Evolutionary conservation across 1,140 invertebrate species (phyloP).

Genomic region (Psilanteris sp.): DNA sequence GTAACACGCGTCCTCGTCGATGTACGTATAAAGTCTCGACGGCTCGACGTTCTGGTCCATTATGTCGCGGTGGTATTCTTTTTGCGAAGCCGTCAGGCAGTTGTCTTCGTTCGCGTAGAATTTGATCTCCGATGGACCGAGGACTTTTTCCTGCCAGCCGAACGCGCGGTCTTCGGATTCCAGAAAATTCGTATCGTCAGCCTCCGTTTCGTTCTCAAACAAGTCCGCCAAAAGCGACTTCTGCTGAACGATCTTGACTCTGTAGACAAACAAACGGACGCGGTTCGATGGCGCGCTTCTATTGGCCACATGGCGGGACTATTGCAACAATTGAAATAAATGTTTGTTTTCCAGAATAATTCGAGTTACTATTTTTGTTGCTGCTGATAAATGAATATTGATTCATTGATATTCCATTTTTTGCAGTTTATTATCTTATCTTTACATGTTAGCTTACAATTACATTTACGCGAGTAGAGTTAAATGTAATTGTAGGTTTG

Average conservation of each 20-base stretch:
- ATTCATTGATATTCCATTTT: too few species aligned
- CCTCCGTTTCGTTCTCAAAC: constrained; percentile 72
- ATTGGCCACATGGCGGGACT: constrained; percentile 51
- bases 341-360: constrained; percentile 12
- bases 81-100: constrained; percentile 71
- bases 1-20: constrained; percentile 72
- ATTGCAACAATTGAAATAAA: constrained; percentile 23
- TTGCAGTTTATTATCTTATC: too few species aligned
- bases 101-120: constrained; percentile 75
- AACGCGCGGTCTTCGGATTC: constrained; percentile 73
- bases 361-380: constrained; percentile 19
- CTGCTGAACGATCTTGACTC: constrained; percentile 76
- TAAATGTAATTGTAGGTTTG: too few species aligned
- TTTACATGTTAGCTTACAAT: too few species aligned
- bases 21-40: constrained; percentile 73
- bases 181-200: constrained; percentile 72
- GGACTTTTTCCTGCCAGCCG: constrained; percentile 77
- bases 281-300: constrained; percentile 2
- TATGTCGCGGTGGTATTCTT: constrained; percentile 69
- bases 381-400: background rate
- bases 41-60: constrained; percentile 45
- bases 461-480: too few species aligned
- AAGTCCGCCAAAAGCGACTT: constrained; percentile 74
- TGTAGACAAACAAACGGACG: constrained; percentile 66
- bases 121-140: constrained; percentile 72